Evolutionary conservation across 2,797 vertebrate species (phyloP).

Genomic region (Mus caroli): DNA sequence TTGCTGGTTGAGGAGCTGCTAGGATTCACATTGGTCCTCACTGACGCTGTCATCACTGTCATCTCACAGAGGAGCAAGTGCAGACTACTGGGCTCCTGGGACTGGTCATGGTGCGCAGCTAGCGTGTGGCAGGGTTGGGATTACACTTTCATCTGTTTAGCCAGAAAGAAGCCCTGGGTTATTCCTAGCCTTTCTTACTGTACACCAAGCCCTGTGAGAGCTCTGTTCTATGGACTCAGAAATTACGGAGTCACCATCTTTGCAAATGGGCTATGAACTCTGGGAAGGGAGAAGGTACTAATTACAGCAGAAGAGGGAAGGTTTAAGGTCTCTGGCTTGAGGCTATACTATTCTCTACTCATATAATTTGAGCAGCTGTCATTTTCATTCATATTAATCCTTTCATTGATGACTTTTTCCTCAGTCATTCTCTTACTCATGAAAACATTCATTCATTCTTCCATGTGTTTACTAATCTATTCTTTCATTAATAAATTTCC

Average conservation of each 20-base stretch:
- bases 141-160: not conserved
- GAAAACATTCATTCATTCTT: not conserved
- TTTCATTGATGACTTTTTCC: not conserved
- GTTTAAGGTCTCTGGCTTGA: not conserved
- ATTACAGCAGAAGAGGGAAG: not conserved
- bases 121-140: fast-evolving
- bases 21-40: not conserved
- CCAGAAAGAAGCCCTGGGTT: not conserved
- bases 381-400: not conserved
- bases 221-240: not conserved
- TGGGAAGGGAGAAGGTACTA: not conserved
- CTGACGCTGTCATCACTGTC: not conserved
- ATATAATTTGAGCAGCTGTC: not conserved
- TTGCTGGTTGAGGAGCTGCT: not conserved
- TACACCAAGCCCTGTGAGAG: fast-evolving
- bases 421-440: not conserved
- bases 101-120: not conserved
- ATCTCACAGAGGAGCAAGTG: not conserved
- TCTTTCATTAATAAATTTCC: not conserved
- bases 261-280: not conserved
- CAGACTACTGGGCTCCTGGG: not conserved
- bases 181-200: not conserved
- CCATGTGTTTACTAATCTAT: not conserved
- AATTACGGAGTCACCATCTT: not conserved
- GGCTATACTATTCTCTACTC: no score